Evolutionary conservation across 2,888 invertebrate species (phyloP), one percentile per base, ranked within the genome.

Genomic region (Clunio marinus): DNA sequence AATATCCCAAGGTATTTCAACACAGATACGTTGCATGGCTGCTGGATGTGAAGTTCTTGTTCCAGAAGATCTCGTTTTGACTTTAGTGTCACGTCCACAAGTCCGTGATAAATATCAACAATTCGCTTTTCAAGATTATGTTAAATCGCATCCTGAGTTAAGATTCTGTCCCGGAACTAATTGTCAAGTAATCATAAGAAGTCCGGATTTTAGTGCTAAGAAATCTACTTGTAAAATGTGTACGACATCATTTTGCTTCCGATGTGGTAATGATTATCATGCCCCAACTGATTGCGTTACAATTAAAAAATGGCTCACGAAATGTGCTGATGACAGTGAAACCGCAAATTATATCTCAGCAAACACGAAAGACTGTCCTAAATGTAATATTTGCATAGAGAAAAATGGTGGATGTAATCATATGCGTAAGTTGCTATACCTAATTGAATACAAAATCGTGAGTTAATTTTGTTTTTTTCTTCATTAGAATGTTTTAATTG

Each of bases 361-460:
- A 75, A 93, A 98, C 81, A 98, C 98, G 76, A 86, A 88, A 87
- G 88, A 88, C 86, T 99, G 99, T 79, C 98, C 99, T 70, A 94
- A 93, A 81, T 99, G 99, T 82, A 96, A 97, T 82, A 96, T 98
- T 73, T 98, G 98, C 82, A 99, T 99, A 80, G 99, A 99, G 81
- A 99, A 99, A 81, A 99, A 98, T 82, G 99, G 99, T 69, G 99
- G 99, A 1, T 99, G 98, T 79, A 99, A 99, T 82, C 99, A 99
- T 77, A 51, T 51, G 51, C 51, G n/a, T n/a, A n/a, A n/a, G n/a
- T n/a, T n/a, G n/a, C n/a, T n/a, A n/a, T n/a, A n/a, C n/a, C n/a
- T n/a, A n/a, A n/a, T n/a, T n/a, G n/a, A n/a, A n/a, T n/a, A n/a
- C n/a, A n/a, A n/a, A n/a, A n/a, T n/a, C n/a, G n/a, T n/a, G n/a